These are phyloP conservation scores for Epinotia nisella DNA, from an alignment of 2,888 invertebrate genomes.

Conservation along the genomic window DNA sequence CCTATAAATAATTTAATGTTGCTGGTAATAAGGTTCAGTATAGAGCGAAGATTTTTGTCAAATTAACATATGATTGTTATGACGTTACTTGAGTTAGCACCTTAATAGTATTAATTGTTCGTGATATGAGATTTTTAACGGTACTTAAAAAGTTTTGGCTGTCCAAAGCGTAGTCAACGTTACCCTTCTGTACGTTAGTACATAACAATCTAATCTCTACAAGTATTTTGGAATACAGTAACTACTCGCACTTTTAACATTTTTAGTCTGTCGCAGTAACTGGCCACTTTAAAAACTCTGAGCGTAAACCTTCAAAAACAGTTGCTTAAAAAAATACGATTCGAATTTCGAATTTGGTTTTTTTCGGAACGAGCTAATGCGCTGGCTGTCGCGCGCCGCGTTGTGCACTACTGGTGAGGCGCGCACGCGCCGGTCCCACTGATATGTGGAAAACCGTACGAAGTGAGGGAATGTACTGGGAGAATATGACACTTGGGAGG, in stretches of 20 bases:
- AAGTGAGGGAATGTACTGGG: constrained; percentile 52
- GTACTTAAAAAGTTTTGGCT: constrained; percentile 67
- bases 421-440: constrained; percentile 66
- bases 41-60: constrained; percentile 59
- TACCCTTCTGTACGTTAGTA: neutral
- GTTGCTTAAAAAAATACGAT: constrained; percentile 14
- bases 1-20: constrained; percentile 34
- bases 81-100: constrained; percentile 70
- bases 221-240: neutral
- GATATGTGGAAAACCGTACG: constrained; percentile 75
- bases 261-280: constrained; percentile 34
- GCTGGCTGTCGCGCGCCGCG: constrained; percentile 61
- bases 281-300: constrained; percentile 40
- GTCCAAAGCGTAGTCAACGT: constrained; percentile 29
- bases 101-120: constrained; percentile 61
- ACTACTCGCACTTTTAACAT: constrained; percentile 21
- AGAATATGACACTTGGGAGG: constrained; percentile 28
- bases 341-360: constrained; percentile 45
- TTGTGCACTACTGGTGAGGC: constrained; percentile 73
- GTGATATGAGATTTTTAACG: constrained; percentile 68
- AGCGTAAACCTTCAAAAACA: neutral
- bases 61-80: constrained; percentile 75
- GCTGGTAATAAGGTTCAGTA: constrained; percentile 31
- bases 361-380: constrained; percentile 58
- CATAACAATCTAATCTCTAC: neutral